A percentile compares a stretch with the other conserved stretches of the same genome.
These are phyloP conservation scores for Microcebus ravelobensis DNA, from an alignment of 2,113 vertebrate species.

Conservation along the genomic window DNA sequence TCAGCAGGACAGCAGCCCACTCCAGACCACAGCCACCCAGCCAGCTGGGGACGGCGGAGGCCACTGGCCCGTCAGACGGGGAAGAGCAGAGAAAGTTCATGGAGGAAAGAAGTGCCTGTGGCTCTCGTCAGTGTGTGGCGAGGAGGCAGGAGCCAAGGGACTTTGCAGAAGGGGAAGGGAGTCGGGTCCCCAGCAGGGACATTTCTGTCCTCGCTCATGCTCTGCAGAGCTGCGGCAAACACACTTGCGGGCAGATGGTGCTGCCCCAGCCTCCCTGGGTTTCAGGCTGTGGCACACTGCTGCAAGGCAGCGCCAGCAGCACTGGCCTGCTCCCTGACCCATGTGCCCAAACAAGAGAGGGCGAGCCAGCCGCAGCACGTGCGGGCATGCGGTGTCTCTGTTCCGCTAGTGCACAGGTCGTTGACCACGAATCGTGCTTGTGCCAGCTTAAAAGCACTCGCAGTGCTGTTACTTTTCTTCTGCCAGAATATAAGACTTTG, in stretches of 20 bases:
- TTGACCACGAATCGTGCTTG: neutral
- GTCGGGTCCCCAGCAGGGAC: no score
- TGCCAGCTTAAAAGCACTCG: neutral
- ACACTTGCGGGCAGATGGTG: neutral
- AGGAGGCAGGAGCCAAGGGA: neutral
- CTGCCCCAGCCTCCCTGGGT: neutral
- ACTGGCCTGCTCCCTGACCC: neutral
- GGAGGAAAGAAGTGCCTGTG: fast-evolving
- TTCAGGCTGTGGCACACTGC: neutral
- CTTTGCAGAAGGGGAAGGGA: neutral
- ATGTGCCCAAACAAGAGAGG: neutral
- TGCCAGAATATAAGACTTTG: neutral
- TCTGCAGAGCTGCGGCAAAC: neutral
- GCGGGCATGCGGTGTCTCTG: constrained; percentile 18
- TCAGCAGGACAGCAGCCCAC: neutral
- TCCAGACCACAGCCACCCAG: neutral
- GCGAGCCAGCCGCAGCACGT: neutral
- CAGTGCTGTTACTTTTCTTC: neutral
- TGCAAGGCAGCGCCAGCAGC: neutral
- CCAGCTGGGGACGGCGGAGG: fast-evolving
- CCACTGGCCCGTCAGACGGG: neutral
- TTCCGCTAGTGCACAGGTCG: neutral
- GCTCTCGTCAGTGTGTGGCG: fast-evolving
- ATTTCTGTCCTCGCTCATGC: neutral
- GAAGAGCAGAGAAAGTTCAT: neutral